Evolutionary conservation across 2,797 vertebrate species (phyloP).

Genomic region (Meriones psammophilus): DNA sequence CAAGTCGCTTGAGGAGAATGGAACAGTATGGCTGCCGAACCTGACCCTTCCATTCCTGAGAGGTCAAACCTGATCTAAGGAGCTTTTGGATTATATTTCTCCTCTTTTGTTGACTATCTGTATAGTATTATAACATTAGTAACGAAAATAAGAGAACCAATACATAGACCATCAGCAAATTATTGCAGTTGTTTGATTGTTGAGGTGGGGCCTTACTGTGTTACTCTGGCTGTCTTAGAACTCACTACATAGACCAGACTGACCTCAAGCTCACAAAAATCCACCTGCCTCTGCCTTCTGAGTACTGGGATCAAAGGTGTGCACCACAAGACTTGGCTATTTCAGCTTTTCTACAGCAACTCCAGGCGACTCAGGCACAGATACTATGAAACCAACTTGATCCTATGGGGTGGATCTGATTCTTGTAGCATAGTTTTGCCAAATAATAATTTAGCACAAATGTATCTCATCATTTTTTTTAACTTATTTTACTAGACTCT

Average conservation of each 20-base stretch:
- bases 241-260: not conserved
- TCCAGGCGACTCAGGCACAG: not conserved
- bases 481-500: not conserved
- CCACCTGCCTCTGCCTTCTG: not conserved
- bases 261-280: not conserved
- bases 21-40: not conserved
- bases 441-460: not conserved
- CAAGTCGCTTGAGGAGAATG: not conserved
- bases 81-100: not conserved
- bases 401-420: not conserved
- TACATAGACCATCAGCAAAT: not conserved
- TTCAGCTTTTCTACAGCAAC: not conserved
- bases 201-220: not conserved
- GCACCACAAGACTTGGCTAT: not conserved
- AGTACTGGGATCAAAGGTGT: not conserved
- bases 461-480: not conserved
- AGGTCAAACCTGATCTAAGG: not conserved
- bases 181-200: not conserved
- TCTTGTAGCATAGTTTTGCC: not conserved
- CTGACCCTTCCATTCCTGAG: not conserved
- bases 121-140: not conserved
- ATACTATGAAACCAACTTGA: not conserved
- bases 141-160: constrained; percentile 23
- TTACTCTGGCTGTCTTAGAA: not conserved
- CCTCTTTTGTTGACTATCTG: not conserved